These are phyloP conservation scores for Metellina segmentata DNA, from an alignment of 2,888 invertebrate genomes.

Conservation along the genomic window DNA sequence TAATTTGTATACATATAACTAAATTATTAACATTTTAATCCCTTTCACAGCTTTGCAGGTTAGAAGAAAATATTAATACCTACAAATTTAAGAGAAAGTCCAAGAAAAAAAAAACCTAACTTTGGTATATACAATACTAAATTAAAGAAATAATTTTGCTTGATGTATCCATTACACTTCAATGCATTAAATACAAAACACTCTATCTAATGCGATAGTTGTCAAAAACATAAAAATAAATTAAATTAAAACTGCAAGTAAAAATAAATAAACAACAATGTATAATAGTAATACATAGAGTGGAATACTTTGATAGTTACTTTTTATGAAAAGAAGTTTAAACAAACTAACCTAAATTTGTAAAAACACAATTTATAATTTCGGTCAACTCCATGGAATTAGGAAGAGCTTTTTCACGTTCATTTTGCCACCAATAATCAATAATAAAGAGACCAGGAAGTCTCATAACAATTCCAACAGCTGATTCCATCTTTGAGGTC, in stretches of 20 bases:
- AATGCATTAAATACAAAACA: neutral
- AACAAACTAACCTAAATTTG: constrained; percentile 80
- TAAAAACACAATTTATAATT: constrained; percentile 79
- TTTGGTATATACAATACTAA: no score
- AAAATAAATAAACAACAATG: neutral
- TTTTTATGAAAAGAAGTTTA: neutral
- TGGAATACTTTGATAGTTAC: neutral
- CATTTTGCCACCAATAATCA: constrained; percentile 81
- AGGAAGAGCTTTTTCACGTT: constrained; percentile 78
- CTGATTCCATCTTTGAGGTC: constrained; percentile 73
- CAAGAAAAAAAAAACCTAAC: no score
- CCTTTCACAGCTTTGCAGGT: no score
- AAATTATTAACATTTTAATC: no score
- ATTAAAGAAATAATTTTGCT: no score
- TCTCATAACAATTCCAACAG: constrained; percentile 81
- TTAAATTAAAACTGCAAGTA: no score
- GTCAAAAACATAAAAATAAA: no score
- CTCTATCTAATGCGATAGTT: no score
- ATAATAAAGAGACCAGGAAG: constrained; percentile 82
- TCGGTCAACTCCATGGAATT: constrained; percentile 78
- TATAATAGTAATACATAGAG: neutral
- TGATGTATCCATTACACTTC: no score
- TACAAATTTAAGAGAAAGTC: no score
- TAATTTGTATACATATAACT: no score
- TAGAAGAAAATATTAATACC: no score